Evolutionary conservation across 1,140 invertebrate genomes (phyloP), one percentile per base, ranked within the genome.

Genomic region (Drosophila repletoides): DNA sequence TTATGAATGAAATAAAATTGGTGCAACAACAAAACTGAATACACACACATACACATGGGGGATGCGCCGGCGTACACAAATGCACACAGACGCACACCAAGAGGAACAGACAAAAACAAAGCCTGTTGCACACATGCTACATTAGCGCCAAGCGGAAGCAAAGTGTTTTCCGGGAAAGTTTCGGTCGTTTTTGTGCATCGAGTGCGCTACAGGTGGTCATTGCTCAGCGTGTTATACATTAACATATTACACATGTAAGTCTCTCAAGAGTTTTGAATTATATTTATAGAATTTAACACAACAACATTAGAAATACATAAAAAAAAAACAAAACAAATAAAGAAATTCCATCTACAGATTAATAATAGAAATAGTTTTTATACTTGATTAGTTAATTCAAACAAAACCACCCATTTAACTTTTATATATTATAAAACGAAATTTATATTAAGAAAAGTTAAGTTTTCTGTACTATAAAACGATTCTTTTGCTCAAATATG

Each of bases 81-180:
- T 19, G 52, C 15, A 49, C 26, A 41, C 14, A 52, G 9, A 26
- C 38, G 14, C 40, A 48, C 14, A 6, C n/a, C n/a, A n/a, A n/a
- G n/a, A n/a, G n/a, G n/a, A n/a, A 21, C n/a, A 33, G 4, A 43
- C 21, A 59, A 3, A 45, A 52, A 14, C 28, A 33, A 17, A 55
- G 59, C 59, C 69, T 65, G 58, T 40, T 60, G 56, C 40, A 66
- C 77, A 83, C 77, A 83, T 83, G 77, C 84, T 83, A 74, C 79
- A 58, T 56, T 67, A 75, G 59, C 74, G 77, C 64, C 77, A 63
- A 72, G 38, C 67, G 66, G 51, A 56, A 46, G 31, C 64, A 73
- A 74, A 60, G 19, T 53, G 46, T 53, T 31, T 45, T 67, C 56
- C 48, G 70, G 43, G 64, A 76, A 84, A 73, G 73, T 46, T 33